phyloP scores from a whole-genome alignment of 2,113 vertebrate genomes.

The Thalassoma bifasciatum region DNA sequence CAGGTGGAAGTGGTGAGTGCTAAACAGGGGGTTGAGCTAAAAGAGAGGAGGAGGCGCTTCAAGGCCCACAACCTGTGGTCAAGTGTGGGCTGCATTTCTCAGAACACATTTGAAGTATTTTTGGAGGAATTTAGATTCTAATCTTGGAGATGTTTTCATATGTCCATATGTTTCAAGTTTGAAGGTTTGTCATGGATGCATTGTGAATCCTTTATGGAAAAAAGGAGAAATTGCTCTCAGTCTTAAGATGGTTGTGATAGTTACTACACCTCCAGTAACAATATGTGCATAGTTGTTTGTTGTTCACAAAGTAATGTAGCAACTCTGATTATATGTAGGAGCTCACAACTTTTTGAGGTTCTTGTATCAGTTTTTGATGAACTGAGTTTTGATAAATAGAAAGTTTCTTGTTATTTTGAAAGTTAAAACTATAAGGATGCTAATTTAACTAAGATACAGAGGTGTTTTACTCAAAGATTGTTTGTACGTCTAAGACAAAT shows the following conservation, averaged over 20 bases:
- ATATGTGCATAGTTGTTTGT: too few species aligned
- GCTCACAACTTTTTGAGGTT: not conserved
- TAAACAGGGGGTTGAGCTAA: slow-evolving; percentile 56
- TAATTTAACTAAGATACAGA: not conserved
- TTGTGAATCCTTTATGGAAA: not conserved
- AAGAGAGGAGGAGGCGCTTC: slow-evolving; percentile 54
- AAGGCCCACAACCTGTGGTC: slow-evolving; percentile 3
- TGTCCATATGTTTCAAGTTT: not conserved
- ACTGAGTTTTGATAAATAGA: not conserved
- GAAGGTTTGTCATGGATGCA: not conserved
- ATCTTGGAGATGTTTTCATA: slow-evolving; percentile 5
- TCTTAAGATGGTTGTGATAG: not conserved
- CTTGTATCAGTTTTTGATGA: too few species aligned
- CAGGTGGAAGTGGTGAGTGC: slow-evolving; percentile 67
- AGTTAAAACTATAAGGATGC: not conserved
- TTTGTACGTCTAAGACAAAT: not conserved
- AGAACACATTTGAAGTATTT: not conserved
- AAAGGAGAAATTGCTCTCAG: not conserved
- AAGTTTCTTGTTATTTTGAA: not conserved
- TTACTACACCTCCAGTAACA: too few species aligned
- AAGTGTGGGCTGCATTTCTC: not conserved
- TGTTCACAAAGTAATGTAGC: too few species aligned
- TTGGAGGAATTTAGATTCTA: not conserved
- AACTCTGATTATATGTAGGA: too few species aligned
- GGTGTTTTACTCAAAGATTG: not conserved